phyloP scores from a whole-genome alignment of 2,113 vertebrate genomes.

The Acanthisitta chloris region DNA sequence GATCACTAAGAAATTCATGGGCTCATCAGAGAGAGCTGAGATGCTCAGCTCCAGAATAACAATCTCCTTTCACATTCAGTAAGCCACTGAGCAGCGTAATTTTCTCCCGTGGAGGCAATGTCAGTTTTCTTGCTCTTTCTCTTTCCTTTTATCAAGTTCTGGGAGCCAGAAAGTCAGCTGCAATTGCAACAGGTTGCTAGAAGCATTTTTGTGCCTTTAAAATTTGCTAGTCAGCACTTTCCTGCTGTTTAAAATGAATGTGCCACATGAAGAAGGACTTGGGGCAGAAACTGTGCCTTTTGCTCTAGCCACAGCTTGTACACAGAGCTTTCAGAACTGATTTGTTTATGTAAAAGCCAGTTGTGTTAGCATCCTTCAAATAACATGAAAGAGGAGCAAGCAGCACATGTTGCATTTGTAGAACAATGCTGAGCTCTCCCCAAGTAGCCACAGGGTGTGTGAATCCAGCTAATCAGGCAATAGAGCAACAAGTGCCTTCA shows the following conservation, averaged over 20 bases:
- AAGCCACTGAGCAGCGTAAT: neutral
- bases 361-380: constrained; percentile 37
- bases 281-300: neutral
- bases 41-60: neutral
- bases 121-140: neutral
- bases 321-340: neutral
- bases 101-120: neutral
- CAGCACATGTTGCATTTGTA: neutral
- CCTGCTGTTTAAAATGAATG: neutral
- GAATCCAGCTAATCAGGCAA: constrained; percentile 12
- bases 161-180: neutral
- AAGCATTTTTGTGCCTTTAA: neutral
- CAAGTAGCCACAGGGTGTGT: constrained; percentile 22
- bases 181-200: neutral
- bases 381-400: constrained; percentile 21
- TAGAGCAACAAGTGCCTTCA: neutral
- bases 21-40: neutral
- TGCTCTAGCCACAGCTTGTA: neutral
- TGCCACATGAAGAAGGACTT: neutral
- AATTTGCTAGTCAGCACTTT: neutral
- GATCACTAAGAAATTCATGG: neutral
- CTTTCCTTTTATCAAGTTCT: neutral
- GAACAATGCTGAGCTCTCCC: neutral
- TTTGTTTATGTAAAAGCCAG: constrained; percentile 38
- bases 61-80: neutral